Evolutionary conservation across 2,113 vertebrate species (phyloP), one percentile per base, ranked within the genome.

Genomic region (Rhinolophus ferrumequinum): DNA sequence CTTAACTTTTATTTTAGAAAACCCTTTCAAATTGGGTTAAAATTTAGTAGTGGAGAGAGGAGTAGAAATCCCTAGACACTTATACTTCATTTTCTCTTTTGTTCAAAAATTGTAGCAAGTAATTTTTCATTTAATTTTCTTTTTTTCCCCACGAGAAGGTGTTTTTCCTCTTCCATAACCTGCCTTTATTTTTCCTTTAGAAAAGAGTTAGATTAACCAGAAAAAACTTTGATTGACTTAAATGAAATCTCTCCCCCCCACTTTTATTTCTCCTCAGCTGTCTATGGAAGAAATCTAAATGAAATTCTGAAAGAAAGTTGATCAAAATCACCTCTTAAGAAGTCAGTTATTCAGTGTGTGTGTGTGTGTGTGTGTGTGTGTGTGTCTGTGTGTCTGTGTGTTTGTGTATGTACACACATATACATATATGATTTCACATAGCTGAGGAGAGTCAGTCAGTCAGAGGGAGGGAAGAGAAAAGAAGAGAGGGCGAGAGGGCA

Each of bases 51-150:
- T 66, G n/a, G 26, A 60, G 72, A 60, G 28, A 91, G 24, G n/a
- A 88, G 2, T 33, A 19, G 88, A 94, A 95, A 88, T 79, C 89
- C 77, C 50, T 18, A 88, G 86, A 64, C 30, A 93, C 10, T 86
- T 82, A 73, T 18, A 86, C 72, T 89, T 96, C 33, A 95, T 96
- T 94, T 96, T 97, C 44, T 91, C 56, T 97, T 91, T 16, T 83
- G 28, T 95, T 89, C 13, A 93, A 91, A 96, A 75, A 70, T 92
- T 93, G 41, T 92, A 67, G 81, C 30, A 79, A 73, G 9, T 95
- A 52, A 95, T 79, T 96, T 95, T 89, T 93, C 10, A 47, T 88
- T 60, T 76, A 79, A 94, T 95, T 96, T 96, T 90, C 28, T 72
- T 93, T 93, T 88, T 75, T 82, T 88, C 96, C 77, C 22, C 44